A percentile compares a stretch with the other conserved stretches of the same genome.
Evolutionary conservation across 2,888 invertebrate genomes (phyloP).

Genomic region (Rutpela maculata): DNA sequence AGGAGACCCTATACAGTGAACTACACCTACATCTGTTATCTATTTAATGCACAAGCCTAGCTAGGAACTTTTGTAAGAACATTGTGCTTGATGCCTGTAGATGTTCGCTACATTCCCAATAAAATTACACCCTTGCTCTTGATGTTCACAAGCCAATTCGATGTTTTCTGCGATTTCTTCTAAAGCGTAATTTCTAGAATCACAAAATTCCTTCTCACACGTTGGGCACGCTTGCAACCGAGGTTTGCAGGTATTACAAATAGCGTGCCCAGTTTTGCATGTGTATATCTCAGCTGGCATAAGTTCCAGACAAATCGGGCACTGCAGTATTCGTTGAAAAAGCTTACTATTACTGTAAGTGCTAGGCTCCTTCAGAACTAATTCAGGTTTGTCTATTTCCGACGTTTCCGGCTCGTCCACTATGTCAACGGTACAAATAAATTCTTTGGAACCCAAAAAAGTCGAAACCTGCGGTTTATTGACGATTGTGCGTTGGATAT

Average conservation of each 20-base stretch:
- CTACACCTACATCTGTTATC: no score
- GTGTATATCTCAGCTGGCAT: not conserved
- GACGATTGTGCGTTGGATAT: no score
- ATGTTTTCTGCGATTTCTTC: constrained; percentile 50
- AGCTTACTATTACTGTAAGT: not conserved
- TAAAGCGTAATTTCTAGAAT: constrained; percentile 46
- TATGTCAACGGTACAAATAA: not conserved
- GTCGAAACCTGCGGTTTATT: no score
- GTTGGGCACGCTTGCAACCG: constrained; percentile 57
- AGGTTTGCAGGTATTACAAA: constrained; percentile 62
- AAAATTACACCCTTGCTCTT: constrained; percentile 4
- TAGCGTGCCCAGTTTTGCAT: constrained; percentile 63
- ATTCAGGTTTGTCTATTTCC: not conserved
- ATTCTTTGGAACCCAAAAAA: not conserved
- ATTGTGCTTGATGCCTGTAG: constrained; percentile 5
- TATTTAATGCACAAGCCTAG: no score
- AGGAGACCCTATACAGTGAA: no score
- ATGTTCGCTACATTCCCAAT: constrained; percentile 12
- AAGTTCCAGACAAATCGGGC: constrained; percentile 1
- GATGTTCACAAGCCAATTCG: constrained; percentile 35
- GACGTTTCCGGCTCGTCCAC: not conserved
- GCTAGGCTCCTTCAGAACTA: not conserved
- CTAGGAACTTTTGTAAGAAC: not conserved
- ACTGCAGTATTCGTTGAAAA: not conserved
- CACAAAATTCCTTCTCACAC: constrained; percentile 44